Evolutionary conservation across 2,113 vertebrate species (phyloP), one percentile per base, ranked within the genome.

Genomic region (Natator depressus): DNA sequence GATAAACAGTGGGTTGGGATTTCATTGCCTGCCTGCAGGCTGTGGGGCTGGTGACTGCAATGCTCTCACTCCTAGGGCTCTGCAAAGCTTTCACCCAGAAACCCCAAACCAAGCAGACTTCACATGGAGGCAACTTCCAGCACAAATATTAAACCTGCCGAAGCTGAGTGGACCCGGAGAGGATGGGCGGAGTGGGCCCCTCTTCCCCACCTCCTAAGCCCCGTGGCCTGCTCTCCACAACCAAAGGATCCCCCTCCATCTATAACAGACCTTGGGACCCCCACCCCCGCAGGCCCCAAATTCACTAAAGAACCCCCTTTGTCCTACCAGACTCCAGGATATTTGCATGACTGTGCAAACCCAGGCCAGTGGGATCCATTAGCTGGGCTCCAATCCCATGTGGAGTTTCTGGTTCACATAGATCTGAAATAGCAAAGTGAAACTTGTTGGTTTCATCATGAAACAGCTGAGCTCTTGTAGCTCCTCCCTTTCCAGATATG

Each of bases 181-280:
- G 31, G 47, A 42, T 10, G 1, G 50, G 22, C 17, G 2, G 75
- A 62, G 85, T 14, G 59, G 85, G 91, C 29, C 31, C 11, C 53
- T 87, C 75, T n/a, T 57, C 81, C 10, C 35, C 35, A 90, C 80
- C 69, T 54, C n/a, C 54, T 80, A n/a, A 84, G 35, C 46, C 38
- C n/a, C 4, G 9, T 24, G 38, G 11, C 38, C 22, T 82, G 49
- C 82, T 84, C 83, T 86, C 53, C 53, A 9, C 72, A 46, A 80
- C 42, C 79, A 87, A 80, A 78, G 59, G 76, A 3, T 35, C 22
- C n/a, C 42, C 59, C 31, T 0, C 51, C 8, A 0, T 47, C 11
- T 4, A 9, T 62, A 69, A 69, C 35, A 69, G 31, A 62, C 29
- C 12, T 62, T 31, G 29, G 29, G 27, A 62, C 57, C 57, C 49